Base-by-base conservation (phyloP, 1,140 invertebrate species). In the Philaenus spumarius region DNA sequence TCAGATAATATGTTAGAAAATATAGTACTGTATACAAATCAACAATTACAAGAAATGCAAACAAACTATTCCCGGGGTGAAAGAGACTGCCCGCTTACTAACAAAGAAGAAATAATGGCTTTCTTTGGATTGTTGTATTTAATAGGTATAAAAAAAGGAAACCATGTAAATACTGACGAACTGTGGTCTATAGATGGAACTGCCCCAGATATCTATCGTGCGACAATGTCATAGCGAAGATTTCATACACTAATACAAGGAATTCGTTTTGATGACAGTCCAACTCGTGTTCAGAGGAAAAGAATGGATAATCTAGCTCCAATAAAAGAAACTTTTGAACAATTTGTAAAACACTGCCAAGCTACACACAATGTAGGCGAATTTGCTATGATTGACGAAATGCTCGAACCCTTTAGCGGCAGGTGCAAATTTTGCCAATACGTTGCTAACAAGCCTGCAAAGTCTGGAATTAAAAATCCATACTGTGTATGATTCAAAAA, bases 301-400 rank as follows among this genome's bases (percentile, higher is more conserved):
- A 3, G 17, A 3, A 30, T 9, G 9, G 39, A 40, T 40, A 40
- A 40, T 40, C 14, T 14, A 17, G 12, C 39, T 4, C 39, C 39
- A 40, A 40, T 40, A 14, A 40, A 14, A 40, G 17, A 40, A 4
- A 30, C 9, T 4, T 30, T 40, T 40, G 12, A 17, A 40, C 17
- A 40, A 14, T 40, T 40, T 40, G 12, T n/a, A 2, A 40, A 14
- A 5, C 12, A 40, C 12, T n/a, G 39, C 14, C 3, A 40, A n/a
- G 3, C 12, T 20, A 35, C 6, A 6, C n/a, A 56, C 19, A 15
- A n/a, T 56, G n/a, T 34, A 12, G 45, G 42, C 22, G 54, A 45
- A 30, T 35, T 46, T 15, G 40, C 17, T 6, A 56, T 42, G 9
- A 43, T 56, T 12, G 43, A 56, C 46, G 54, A 56, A 46, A 56